Percentiles rank a stretch among this genome's conserved stretches.
These are phyloP conservation scores for Zygaena filipendulae DNA, from an alignment of 2,888 invertebrate genomes.

Conservation along the genomic window DNA sequence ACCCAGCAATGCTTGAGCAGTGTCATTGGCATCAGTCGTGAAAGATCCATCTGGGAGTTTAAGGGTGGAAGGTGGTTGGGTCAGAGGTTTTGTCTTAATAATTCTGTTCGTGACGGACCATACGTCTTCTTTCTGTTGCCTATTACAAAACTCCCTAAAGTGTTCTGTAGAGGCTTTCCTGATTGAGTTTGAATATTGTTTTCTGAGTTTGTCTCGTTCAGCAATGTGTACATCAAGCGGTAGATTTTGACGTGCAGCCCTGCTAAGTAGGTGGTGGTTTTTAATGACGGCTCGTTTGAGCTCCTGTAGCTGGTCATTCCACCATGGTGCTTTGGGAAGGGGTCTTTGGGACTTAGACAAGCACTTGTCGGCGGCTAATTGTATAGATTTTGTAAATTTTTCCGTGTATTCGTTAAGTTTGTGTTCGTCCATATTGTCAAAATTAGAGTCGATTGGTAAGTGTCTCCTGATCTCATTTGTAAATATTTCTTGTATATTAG, in stretches of 20 bases:
- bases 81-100: slow-evolving; percentile 7
- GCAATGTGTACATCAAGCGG: slow-evolving; percentile 1
- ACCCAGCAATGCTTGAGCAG: slow-evolving; percentile 10
- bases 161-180: slow-evolving; percentile 6
- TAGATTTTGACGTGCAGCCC: not conserved
- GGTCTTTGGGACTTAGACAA: not conserved
- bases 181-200: slow-evolving; percentile 8
- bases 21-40: slow-evolving; percentile 9
- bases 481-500: not conserved
- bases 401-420: slow-evolving; percentile 1
- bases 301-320: slow-evolving; percentile 8
- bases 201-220: not conserved
- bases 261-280: slow-evolving; percentile 7
- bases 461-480: not conserved
- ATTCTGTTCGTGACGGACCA: slow-evolving; percentile 18
- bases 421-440: too few relatives aligned
- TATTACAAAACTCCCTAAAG: slow-evolving; percentile 18
- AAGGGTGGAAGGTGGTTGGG: slow-evolving; percentile 15
- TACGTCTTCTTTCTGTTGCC: slow-evolving; percentile 16
- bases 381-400: not conserved
- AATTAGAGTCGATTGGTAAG: too few relatives aligned
- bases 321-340: slow-evolving; percentile 11
- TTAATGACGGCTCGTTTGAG: slow-evolving; percentile 6
- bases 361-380: slow-evolving; percentile 2
- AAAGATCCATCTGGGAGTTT: slow-evolving; percentile 2